phyloP scores from a whole-genome alignment of 2,888 invertebrate genomes.

The Troglohyphantes excavatus region DNA sequence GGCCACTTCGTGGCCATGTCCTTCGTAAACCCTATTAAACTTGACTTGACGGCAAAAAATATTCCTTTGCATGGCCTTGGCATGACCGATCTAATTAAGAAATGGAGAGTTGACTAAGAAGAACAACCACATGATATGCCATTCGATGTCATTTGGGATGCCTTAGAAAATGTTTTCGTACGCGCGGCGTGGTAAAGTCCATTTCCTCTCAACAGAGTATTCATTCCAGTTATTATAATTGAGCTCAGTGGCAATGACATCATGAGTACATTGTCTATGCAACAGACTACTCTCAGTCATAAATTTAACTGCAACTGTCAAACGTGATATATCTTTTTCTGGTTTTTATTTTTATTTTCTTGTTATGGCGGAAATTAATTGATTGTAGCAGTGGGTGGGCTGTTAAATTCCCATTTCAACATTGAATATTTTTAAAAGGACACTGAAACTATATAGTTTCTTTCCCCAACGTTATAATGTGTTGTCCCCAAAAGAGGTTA shows the following conservation, averaged over 20 bases:
- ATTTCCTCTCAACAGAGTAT: no score
- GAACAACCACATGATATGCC: no score
- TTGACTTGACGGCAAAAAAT: no score
- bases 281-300: not conserved
- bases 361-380: constrained; percentile 34
- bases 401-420: not conserved
- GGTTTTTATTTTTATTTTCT: not conserved
- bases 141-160: no score
- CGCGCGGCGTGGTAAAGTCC: no score
- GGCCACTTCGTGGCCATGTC: no score
- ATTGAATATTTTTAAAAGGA: not conserved
- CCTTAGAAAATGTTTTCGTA: no score
- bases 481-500: constrained; percentile 24
- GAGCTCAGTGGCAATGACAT: not conserved
- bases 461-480: constrained; percentile 30
- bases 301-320: not conserved
- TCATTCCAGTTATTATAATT: no score
- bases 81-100: no score
- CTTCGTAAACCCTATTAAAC: no score
- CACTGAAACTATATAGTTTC: not conserved
- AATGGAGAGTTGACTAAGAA: no score
- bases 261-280: not conserved
- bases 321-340: not conserved
- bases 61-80: no score
- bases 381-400: constrained; percentile 55